These are phyloP conservation scores for Mycteria americana DNA, from an alignment of 2,797 vertebrate genomes.

Conservation along the genomic window DNA sequence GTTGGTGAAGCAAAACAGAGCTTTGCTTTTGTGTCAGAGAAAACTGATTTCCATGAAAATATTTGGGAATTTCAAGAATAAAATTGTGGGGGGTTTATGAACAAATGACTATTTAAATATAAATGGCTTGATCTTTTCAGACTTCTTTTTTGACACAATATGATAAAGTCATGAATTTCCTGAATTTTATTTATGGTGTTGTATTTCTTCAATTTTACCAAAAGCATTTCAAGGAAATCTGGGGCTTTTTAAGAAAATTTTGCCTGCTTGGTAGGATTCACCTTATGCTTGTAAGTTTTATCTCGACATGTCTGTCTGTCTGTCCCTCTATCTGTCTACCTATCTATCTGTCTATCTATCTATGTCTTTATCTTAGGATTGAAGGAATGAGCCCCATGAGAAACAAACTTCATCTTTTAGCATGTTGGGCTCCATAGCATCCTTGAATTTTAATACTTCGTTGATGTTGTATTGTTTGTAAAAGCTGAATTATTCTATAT, in stretches of 20 bases:
- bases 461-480: not conserved
- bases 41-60: not conserved
- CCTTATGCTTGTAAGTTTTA: not conserved
- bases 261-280: not conserved
- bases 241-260: not conserved
- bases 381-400: not conserved
- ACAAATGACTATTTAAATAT: not conserved
- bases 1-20: not conserved
- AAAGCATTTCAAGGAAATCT: not conserved
- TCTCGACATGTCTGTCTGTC: not conserved
- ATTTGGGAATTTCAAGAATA: not conserved
- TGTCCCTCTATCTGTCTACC: not conserved
- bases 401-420: not conserved
- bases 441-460: not conserved
- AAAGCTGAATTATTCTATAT: not conserved
- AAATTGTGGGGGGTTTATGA: not conserved
- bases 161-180: not conserved
- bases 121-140: not conserved
- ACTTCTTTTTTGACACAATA: not conserved
- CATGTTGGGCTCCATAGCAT: not conserved
- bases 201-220: not conserved
- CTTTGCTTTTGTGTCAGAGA: not conserved
- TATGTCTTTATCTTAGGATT: not conserved
- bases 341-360: not conserved
- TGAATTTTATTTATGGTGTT: not conserved